Base-by-base conservation (phyloP, 2,888 invertebrate genomes). In the Crepidodera aurea region DNA sequence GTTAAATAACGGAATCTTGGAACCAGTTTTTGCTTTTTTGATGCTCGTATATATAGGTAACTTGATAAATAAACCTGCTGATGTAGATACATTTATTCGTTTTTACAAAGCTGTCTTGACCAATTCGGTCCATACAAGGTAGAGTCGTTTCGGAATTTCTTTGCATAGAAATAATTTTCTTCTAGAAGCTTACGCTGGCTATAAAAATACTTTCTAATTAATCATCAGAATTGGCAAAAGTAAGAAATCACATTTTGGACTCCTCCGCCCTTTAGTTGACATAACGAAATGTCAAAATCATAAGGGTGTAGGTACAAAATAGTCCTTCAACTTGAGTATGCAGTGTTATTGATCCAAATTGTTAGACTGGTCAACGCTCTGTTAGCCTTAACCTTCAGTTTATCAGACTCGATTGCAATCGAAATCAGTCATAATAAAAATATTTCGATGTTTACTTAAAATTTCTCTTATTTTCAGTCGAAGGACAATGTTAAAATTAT, bases 311-410 rank as follows among this genome's bases (percentile, higher is more conserved):
- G 48, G 27, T 55, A 57, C 60, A 57, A 57, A 57, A 54, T 29
- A 56, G 64, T 56, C 57, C 55, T 56, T 53, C 53, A 40, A 51
- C 59, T 51, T 48, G 55, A 29, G 42, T 50, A 29, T 46, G 51
- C 42, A 37, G 16, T 53, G 63, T 60, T 66, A 67, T 67, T 64
- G 62, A 67, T 67, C 64, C 40, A 37, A 34, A 46, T 39, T 18
- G 16, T 7, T 48, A 16, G 46, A 22, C 54, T 67, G 71, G 71
- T 69, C 71, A 71, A 65, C 69, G 69, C 65, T 68, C 63, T 53
- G 48, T 12, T 16, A 57, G 48, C 56, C 56, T 57, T 57, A 57
- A 57, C 56, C 56, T 57, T 57, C 25, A 27, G 15, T 48, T 55
- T 57, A 57, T 57, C 56, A 57, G 56, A 37, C 44, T 32, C 4